A percentile compares a stretch with the other conserved stretches of the same genome.
Conservation (phyloP, 1,140 invertebrate species). For the Cataglyphis hispanica region DNA sequence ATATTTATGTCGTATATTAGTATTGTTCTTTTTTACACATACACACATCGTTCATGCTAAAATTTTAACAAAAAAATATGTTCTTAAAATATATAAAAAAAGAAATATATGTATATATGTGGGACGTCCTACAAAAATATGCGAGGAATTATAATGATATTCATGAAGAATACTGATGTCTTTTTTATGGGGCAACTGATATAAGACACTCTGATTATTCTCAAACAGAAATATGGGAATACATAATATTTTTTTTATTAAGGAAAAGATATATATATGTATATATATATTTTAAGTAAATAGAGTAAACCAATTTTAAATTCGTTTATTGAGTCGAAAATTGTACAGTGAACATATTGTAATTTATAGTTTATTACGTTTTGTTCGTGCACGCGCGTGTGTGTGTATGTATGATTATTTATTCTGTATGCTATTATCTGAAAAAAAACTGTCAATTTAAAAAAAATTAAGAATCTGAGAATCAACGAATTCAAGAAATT, state of each 20-base stretch:
- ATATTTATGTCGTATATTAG: not conserved
- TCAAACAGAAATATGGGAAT: slow-evolving; percentile 29
- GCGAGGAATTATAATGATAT: slow-evolving; percentile 50
- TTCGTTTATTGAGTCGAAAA: slow-evolving; percentile 35
- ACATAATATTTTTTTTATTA: slow-evolving; percentile 60
- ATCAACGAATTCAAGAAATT: not conserved
- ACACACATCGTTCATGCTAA: not conserved
- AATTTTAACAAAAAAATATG: slow-evolving; percentile 30
- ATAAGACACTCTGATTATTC: slow-evolving; percentile 31
- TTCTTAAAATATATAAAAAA: slow-evolving; percentile 40
- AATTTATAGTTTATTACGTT: not conserved
- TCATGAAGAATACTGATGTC: slow-evolving; percentile 35
- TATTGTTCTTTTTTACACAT: not conserved
- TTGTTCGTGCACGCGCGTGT: not conserved
- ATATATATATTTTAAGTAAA: slow-evolving; percentile 48
- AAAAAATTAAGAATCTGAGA: not conserved
- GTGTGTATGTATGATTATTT: not conserved
- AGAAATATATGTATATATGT: slow-evolving; percentile 16
- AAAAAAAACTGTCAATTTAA: not conserved
- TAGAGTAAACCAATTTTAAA: slow-evolving; percentile 49
- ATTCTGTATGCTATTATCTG: not conserved
- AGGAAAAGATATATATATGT: slow-evolving; percentile 7
- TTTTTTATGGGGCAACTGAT: slow-evolving; percentile 33
- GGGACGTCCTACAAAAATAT: slow-evolving; percentile 49
- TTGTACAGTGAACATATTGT: slow-evolving; percentile 15